These are phyloP conservation scores for Pandemis corylana DNA, from an alignment of 2,888 invertebrate genomes.

Conservation along the genomic window DNA sequence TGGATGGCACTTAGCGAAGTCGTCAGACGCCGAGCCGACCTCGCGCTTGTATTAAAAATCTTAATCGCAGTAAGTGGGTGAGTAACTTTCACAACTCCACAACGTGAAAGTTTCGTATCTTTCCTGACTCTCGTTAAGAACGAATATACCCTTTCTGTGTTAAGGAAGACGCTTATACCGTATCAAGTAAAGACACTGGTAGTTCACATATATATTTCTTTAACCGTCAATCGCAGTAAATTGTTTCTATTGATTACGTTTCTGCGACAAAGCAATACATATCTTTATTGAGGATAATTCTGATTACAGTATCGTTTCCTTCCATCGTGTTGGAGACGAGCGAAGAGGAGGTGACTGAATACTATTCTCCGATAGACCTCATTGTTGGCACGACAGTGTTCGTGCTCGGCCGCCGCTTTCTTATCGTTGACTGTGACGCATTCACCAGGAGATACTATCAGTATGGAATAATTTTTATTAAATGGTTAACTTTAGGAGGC, in stretches of 20 bases:
- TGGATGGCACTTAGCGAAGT: conserved; percentile 6
- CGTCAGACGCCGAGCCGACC: not conserved
- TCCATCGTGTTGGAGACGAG: conserved; percentile 88
- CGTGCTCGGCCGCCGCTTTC: conserved; percentile 88
- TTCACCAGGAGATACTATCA: conserved; percentile 92
- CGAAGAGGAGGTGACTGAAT: conserved; percentile 90
- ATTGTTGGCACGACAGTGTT: conserved; percentile 89
- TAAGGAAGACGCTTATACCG: conserved; percentile 9
- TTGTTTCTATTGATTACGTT: not conserved
- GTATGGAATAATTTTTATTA: conserved; percentile 50
- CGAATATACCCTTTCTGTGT: conserved; percentile 10
- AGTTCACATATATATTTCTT: not conserved
- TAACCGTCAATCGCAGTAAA: not conserved
- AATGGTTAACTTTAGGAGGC: not conserved
- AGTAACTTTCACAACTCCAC: conserved; percentile 11
- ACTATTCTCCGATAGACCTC: conserved; percentile 91
- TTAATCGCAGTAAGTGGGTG: conserved; percentile 18
- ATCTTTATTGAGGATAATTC: not conserved
- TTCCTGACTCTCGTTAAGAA: conserved; percentile 15
- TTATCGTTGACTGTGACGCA: conserved; percentile 91
- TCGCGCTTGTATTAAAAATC: conserved; percentile 6
- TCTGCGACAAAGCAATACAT: not conserved
- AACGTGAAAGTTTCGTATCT: conserved; percentile 23
- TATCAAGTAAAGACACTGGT: not conserved
- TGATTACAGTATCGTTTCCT: conserved; percentile 83